Conservation (phyloP, 2,797 vertebrate species). For the Dallia pectoralis region DNA sequence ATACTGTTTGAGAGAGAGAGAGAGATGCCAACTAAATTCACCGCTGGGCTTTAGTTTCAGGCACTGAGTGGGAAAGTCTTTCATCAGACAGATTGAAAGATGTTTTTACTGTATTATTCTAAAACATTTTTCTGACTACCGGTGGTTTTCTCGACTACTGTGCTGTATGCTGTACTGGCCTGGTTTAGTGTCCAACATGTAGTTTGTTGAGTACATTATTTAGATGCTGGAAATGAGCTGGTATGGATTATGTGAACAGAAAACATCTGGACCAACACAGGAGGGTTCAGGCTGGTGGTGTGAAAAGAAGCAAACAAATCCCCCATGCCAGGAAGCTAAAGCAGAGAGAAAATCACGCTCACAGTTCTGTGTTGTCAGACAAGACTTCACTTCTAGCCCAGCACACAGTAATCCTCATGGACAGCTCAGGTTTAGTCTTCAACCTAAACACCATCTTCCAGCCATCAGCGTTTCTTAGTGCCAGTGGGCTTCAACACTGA, state of each 20-base stretch:
- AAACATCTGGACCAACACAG: not conserved
- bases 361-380: slow-evolving; percentile 16
- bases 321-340: not conserved
- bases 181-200: not conserved
- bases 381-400: not conserved
- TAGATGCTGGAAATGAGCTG: not conserved
- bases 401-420: slow-evolving; percentile 20
- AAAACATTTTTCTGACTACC: not conserved
- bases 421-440: slow-evolving; percentile 25
- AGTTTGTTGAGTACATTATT: no score
- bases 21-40: not conserved
- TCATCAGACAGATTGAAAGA: not conserved
- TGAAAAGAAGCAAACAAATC: not conserved
- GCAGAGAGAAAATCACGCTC: not conserved
- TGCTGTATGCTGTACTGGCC: not conserved
- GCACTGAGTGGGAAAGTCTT: not conserved
- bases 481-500: no score
- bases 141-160: not conserved
- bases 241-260: not conserved
- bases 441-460: slow-evolving; percentile 43
- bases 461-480: slow-evolving; percentile 33
- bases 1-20: slow-evolving; percentile 3
- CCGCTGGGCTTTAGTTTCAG: not conserved
- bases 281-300: not conserved
- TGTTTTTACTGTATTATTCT: not conserved